phyloP scores from a whole-genome alignment of 1,140 invertebrate species.

The Papilio xuthus region DNA sequence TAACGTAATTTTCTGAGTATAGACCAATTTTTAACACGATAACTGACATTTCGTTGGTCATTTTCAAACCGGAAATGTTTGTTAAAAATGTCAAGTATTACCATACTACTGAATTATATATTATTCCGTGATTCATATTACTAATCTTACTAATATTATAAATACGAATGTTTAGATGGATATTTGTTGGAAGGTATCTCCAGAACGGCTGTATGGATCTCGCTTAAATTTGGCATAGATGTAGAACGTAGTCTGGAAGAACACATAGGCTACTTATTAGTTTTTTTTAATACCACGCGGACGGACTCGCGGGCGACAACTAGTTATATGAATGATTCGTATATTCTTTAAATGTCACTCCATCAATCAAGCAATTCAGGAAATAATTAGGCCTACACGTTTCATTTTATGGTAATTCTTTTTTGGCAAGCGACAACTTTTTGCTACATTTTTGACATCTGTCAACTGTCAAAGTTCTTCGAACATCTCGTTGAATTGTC shows the following conservation, averaged over 20 bases:
- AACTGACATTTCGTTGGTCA: constrained; percentile 1
- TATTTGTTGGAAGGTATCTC: too few species aligned
- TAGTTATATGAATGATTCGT: constrained; percentile 9
- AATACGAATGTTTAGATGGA: too few species aligned
- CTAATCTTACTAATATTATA: too few species aligned
- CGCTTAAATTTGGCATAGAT: too few species aligned
- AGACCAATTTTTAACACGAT: neutral
- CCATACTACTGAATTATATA: neutral
- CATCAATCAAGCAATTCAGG: constrained; percentile 4
- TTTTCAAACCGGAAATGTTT: neutral
- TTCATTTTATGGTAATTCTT: constrained; percentile 6
- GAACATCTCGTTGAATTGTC: neutral
- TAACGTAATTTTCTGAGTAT: neutral
- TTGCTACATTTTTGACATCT: constrained; percentile 30
- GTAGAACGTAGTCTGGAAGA: too few species aligned
- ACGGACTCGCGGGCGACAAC: too few species aligned
- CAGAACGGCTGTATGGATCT: too few species aligned
- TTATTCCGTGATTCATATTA: neutral
- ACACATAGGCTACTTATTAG: too few species aligned
- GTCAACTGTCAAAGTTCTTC: constrained; percentile 29
- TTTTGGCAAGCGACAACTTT: constrained; percentile 18
- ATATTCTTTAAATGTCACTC: neutral
- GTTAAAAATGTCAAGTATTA: neutral
- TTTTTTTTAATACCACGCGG: too few species aligned
- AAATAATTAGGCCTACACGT: constrained; percentile 18